Base-by-base conservation (phyloP, 2,797 vertebrate genomes). In the Myripristis jacobus region DNA sequence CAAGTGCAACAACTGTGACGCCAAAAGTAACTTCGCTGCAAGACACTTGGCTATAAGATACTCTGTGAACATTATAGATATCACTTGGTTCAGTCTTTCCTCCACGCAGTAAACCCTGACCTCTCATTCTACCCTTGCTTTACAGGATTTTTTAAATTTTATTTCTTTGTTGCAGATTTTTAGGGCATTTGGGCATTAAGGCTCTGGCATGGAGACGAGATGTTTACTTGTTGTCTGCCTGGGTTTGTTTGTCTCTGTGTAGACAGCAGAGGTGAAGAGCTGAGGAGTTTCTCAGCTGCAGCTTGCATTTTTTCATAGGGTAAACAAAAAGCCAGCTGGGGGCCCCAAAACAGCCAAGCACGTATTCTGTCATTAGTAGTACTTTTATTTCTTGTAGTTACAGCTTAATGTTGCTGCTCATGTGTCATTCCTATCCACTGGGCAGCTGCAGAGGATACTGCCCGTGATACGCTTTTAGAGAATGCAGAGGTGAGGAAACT, bases 241-340 rank as follows among this genome's bases (percentile, higher is more conserved):
- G 22, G 38, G 68, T 80, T 71, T 75, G 67, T 75, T 53, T 72
- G 75, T 75, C 77, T 24, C 67, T n/a, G n/a, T n/a, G 68, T 55
- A 3, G 8, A 52, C 65, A 31, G 60, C 70, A 61, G 41, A 43
- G 41, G 41, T 41, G 38, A 41, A 41, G 38, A n/a, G 13, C 38
- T 16, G 13, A 72, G 10, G 72, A 61, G 82, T 72, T 68, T 72
- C 61, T 57, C 73, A 82, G 77, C 80, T 85, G 82, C 31, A 56
- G 73, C 55, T 29, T 61, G 58, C 84, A 79, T 89, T 86, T 82
- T 88, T 82, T 53, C 57, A 34, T 43, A 34, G 70, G 24, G 61
- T 73, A 77, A 89, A 86, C 81, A 89, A 77, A 68, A 64, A 63
- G 53, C 29, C 75, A 76, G 61, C 74, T 63, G 81, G 79, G 87